phyloP scores from a whole-genome alignment of 1,140 invertebrate genomes.

The Nymphalis io region DNA sequence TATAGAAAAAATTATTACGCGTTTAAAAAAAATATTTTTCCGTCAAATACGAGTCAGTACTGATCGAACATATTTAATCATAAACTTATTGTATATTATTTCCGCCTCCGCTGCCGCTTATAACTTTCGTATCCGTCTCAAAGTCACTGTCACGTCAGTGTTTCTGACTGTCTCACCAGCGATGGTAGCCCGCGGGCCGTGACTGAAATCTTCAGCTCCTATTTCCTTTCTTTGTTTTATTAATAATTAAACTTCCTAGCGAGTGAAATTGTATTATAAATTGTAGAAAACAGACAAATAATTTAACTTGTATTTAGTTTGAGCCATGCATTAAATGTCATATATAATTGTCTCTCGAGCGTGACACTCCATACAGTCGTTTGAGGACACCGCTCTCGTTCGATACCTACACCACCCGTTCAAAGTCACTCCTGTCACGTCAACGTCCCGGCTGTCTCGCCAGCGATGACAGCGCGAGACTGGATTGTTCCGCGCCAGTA shows the following conservation, averaged over 20 bases:
- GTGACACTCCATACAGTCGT: neutral
- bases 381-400: slow-evolving; percentile 28
- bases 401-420: slow-evolving; percentile 30
- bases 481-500: slow-evolving; percentile 57
- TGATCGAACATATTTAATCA: too few relatives aligned
- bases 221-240: slow-evolving; percentile 22
- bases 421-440: slow-evolving; percentile 58
- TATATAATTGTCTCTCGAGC: neutral
- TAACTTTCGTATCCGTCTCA: slow-evolving; percentile 24
- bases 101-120: slow-evolving; percentile 25
- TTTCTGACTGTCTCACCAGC: slow-evolving; percentile 52
- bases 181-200: slow-evolving; percentile 53
- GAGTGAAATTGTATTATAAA: neutral
- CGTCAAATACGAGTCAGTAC: too few relatives aligned
- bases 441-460: slow-evolving; percentile 49
- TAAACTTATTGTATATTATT: too few relatives aligned
- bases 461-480: slow-evolving; percentile 63
- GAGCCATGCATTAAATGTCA: too few relatives aligned
- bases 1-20: too few relatives aligned
- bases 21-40: too few relatives aligned
- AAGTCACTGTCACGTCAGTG: slow-evolving; percentile 63
- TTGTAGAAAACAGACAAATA: too few relatives aligned
- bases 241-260: slow-evolving; percentile 1
- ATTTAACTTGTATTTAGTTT: too few relatives aligned
- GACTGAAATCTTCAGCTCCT: slow-evolving; percentile 27